These are phyloP conservation scores for Neolamprologus variostigma DNA, from an alignment of 2,113 vertebrate species.

Conservation along the genomic window DNA sequence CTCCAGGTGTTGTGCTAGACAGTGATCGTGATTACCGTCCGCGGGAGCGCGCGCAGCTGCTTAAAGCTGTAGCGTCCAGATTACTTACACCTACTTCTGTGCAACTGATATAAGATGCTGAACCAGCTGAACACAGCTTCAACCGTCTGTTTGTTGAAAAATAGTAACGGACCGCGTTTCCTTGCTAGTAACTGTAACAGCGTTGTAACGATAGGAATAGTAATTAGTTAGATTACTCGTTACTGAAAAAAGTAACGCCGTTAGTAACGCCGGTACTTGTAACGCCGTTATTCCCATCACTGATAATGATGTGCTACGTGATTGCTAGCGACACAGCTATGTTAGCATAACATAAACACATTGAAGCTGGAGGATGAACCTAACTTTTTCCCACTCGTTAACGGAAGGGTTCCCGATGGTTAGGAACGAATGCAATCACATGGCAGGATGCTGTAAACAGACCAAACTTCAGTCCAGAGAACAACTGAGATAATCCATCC, in stretches of 20 bases:
- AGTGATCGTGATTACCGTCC: accelerated
- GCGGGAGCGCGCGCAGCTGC: neutral
- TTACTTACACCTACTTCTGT: neutral
- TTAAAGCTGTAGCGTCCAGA: neutral
- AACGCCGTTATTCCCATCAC: neutral
- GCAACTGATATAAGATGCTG: neutral
- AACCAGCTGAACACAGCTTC: neutral
- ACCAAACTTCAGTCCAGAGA: neutral
- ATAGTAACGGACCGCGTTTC: neutral
- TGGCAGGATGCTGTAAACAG: too few relatives aligned
- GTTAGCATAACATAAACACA: neutral
- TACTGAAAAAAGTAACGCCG: neutral
- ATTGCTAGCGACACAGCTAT: too few relatives aligned
- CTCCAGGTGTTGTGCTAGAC: neutral
- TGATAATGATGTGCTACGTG: neutral
- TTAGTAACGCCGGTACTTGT: neutral
- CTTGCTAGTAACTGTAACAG: neutral
- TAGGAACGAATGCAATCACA: accelerated
- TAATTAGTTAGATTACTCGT: neutral
- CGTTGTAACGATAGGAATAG: neutral
- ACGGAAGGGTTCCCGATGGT: neutral
- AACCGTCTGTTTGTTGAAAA: neutral
- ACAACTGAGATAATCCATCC: neutral
- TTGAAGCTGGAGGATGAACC: neutral
- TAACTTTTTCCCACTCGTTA: neutral